Conservation (phyloP, 2,797 vertebrate genomes). For the Etheostoma perlongum region DNA sequence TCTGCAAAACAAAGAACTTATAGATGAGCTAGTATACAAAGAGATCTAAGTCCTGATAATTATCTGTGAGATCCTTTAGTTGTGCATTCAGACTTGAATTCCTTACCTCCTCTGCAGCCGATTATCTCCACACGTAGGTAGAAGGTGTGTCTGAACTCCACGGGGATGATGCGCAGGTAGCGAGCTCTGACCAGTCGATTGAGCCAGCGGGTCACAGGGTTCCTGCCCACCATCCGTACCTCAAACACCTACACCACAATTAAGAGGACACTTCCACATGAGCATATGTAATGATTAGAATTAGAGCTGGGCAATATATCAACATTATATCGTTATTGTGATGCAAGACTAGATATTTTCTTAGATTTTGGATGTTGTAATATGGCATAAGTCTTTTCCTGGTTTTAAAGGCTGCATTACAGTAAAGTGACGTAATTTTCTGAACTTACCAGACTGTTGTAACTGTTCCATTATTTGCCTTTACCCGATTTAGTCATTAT, state of each 20-base stretch:
- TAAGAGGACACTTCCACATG: neutral
- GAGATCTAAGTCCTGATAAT: neutral
- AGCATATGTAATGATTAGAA: neutral
- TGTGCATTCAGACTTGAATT: neutral
- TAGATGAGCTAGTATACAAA: neutral
- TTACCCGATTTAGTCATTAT: no score
- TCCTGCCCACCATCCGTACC: slow-evolving; percentile 82
- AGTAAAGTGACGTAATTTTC: no score
- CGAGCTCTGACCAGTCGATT: slow-evolving; percentile 80
- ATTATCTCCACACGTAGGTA: slow-evolving; percentile 87
- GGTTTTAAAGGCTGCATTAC: no score
- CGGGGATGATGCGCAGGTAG: slow-evolving; percentile 85
- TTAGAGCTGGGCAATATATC: no score
- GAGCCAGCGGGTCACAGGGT: slow-evolving; percentile 83
- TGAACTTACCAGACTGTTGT: no score
- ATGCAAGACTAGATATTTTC: no score
- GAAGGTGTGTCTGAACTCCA: slow-evolving; percentile 84
- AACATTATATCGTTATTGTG: no score
- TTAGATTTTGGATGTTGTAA: no score
- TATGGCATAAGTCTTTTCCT: no score
- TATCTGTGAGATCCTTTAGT: neutral
- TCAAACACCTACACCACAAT: slow-evolving; percentile 78
- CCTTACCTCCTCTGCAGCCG: slow-evolving; percentile 85
- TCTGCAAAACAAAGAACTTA: neutral
- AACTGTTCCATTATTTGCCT: no score